Evolutionary conservation across 2,888 invertebrate species (phyloP).

Genomic region (Azorinus chamasolen): DNA sequence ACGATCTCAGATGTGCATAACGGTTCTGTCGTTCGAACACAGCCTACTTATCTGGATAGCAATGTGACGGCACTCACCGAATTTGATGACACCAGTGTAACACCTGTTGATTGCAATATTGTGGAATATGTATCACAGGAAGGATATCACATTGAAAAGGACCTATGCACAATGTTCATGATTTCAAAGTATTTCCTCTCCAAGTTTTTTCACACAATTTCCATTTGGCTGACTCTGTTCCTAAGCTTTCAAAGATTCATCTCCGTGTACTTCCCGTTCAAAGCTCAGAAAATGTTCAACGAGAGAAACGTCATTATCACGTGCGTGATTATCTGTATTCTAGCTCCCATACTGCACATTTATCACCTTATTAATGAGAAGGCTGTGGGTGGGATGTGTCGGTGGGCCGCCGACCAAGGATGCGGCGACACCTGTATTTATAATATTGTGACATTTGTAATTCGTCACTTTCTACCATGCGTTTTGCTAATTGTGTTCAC

Average conservation of each 20-base stretch:
- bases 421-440: constrained; percentile 17
- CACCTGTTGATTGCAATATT: too few relatives aligned
- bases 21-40: too few relatives aligned
- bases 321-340: constrained; percentile 20
- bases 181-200: constrained; percentile 30
- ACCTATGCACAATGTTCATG: constrained; percentile 28
- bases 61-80: too few relatives aligned
- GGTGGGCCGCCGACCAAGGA: constrained; percentile 10
- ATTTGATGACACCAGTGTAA: too few relatives aligned
- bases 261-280: constrained; percentile 42
- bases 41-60: too few relatives aligned
- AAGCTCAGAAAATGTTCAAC: constrained; percentile 10
- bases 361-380: constrained; percentile 33
- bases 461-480: constrained; percentile 48
- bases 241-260: constrained; percentile 55
- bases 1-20: too few relatives aligned
- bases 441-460: constrained; percentile 22
- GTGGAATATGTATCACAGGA: too few relatives aligned
- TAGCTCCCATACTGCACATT: constrained; percentile 22
- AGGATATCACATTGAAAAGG: constrained; percentile 7
- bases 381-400: constrained; percentile 14
- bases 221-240: constrained; percentile 58
- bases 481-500: constrained; percentile 39
- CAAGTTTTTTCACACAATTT: constrained; percentile 53
- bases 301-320: not conserved